Evolutionary conservation across 35 echinoderm and acorn worm species (phyloP), one percentile per base, ranked within the genome.

Genomic region (Ophioderma brevispina): DNA sequence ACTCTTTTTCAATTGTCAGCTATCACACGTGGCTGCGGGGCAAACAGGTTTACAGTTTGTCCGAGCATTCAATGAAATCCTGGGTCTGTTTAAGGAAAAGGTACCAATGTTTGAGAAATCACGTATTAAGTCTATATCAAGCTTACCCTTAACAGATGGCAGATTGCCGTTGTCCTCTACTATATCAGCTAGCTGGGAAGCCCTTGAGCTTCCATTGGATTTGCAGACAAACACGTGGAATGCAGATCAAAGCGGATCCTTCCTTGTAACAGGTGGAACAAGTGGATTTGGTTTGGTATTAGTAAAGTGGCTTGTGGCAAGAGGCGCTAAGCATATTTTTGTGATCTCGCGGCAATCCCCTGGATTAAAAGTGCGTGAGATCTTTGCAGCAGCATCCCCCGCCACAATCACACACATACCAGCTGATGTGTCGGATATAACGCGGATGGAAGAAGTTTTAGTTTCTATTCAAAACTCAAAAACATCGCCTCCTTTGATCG

Each of bases 221-320:
- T 3, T 70, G 6, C 23, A 25, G 5, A 25, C 1, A 2, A 25
- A 30, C 28, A 3, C 4, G 23, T 30, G 15, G 59, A 6, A 70
- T 0, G 80, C 77, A 38, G 76, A 86, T 4, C 28, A 55, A 11
- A 33, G 30, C 18, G 42, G 80, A 31, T 88, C 94, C 0, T 96
- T 89, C 35, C 79, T 96, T 43, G 81, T 96, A 1, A 91, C 90
- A 64, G 94, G 94, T 38, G 94, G 94, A 13, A 89, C 89, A 28
- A 96, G 84, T 64, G 94, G 94, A 0, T 78, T 96, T 36, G 94
- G 94, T 17, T 64, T 91, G 18, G 41, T 55, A n/a, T 25, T 96
- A 34, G 64, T 86, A 19, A 76, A 49, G 32, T 96, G 94, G 94
- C 46, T 96, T 40, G 46, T 77, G 0, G 11, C 28, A 17, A 75